Percentiles rank a stretch among this genome's conserved stretches.
These are phyloP conservation scores for Rhinoraja longicauda DNA, from an alignment of 2,797 vertebrate species.

Conservation along the genomic window DNA sequence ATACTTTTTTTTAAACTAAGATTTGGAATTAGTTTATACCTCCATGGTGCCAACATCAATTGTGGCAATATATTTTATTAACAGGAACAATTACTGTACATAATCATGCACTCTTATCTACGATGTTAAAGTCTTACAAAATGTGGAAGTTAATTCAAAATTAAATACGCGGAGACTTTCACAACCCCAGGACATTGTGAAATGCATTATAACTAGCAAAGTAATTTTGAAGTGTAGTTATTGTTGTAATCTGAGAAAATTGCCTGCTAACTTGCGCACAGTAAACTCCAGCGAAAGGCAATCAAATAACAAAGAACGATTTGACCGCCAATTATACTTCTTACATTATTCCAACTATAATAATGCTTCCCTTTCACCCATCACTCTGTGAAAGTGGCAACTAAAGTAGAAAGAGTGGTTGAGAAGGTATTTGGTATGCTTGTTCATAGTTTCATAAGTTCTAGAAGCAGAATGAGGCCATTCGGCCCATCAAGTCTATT, in stretches of 20 bases:
- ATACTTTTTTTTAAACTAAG: background rate
- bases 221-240: background rate
- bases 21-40: background rate
- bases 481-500: too few relatives aligned
- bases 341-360: too few relatives aligned
- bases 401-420: too few relatives aligned
- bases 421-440: too few relatives aligned
- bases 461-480: too few relatives aligned
- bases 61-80: slow-evolving; percentile 24
- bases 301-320: background rate
- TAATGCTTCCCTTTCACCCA: too few relatives aligned
- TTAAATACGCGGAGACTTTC: background rate
- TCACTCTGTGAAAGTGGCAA: too few relatives aligned
- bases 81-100: background rate
- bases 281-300: background rate
- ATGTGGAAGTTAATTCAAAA: background rate
- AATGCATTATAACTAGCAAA: background rate
- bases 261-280: background rate
- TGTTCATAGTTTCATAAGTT: too few relatives aligned
- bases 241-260: background rate
- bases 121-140: background rate
- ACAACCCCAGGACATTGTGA: background rate
- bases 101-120: slow-evolving; percentile 2
- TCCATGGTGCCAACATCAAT: slow-evolving; percentile 1
- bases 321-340: too few relatives aligned